phyloP scores from a whole-genome alignment of 2,888 invertebrate genomes.

The Ellobium chinense region DNA sequence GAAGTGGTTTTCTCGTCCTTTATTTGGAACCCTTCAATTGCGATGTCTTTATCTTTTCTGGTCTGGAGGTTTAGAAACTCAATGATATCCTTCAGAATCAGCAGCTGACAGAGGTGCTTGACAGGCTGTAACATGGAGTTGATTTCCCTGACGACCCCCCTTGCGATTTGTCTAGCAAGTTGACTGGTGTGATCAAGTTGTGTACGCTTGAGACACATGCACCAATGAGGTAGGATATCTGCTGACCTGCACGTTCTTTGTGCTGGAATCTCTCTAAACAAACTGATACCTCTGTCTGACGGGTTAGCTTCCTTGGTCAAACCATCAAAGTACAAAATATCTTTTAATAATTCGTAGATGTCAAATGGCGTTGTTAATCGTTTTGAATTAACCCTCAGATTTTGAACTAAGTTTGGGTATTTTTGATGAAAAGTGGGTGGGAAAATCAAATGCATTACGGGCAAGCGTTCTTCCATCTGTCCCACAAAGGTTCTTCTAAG shows the following conservation, averaged over 20 bases:
- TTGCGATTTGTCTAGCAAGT: slow-evolving; percentile 82
- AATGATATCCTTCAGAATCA: slow-evolving; percentile 84
- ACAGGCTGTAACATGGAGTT: slow-evolving; percentile 82
- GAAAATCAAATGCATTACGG: slow-evolving; percentile 86
- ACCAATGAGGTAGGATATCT: slow-evolving; percentile 85
- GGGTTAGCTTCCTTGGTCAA: slow-evolving; percentile 34
- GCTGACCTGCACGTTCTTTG: slow-evolving; percentile 88
- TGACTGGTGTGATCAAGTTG: slow-evolving; percentile 73
- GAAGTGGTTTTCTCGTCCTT: too few relatives aligned
- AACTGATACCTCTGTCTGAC: slow-evolving; percentile 80
- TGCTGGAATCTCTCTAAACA: slow-evolving; percentile 87
- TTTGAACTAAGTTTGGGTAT: slow-evolving; percentile 83
- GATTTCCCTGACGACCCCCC: slow-evolving; percentile 84
- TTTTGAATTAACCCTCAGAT: slow-evolving; percentile 84
- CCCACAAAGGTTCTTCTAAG: slow-evolving; percentile 89
- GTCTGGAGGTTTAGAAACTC: too few relatives aligned
- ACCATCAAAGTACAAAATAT: slow-evolving; percentile 80
- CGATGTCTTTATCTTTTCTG: too few relatives aligned
- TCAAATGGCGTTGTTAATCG: slow-evolving; percentile 91
- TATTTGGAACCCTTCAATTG: too few relatives aligned
- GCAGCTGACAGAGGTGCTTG: slow-evolving; percentile 65
- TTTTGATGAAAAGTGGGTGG: slow-evolving; percentile 86
- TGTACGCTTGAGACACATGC: slow-evolving; percentile 57
- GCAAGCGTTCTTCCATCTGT: slow-evolving; percentile 90
- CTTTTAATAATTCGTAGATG: slow-evolving; percentile 87